Percentiles rank a stretch among this genome's conserved stretches.
phyloP scores from a whole-genome alignment of 2,888 invertebrate species.

The Thymelicus sylvestris region DNA sequence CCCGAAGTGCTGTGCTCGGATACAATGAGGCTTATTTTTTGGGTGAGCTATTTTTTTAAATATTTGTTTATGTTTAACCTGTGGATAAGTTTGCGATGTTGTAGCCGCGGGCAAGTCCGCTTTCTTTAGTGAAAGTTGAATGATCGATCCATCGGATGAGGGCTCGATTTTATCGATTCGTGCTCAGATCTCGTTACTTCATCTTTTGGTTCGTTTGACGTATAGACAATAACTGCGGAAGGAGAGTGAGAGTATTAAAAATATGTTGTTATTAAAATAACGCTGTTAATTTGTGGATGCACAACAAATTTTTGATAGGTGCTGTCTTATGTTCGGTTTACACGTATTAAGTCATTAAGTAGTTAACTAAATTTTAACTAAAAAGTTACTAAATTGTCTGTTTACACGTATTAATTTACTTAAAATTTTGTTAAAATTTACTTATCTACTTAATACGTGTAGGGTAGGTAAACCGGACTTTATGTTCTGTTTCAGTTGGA shows the following conservation, averaged over 20 bases:
- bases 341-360: no score
- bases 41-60: conserved; percentile 65
- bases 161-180: conserved; percentile 60
- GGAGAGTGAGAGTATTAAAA: conserved; percentile 30
- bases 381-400: no score
- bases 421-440: no score
- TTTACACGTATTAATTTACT: no score
- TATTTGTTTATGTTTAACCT: conserved; percentile 35
- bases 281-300: not conserved
- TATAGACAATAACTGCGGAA: conserved; percentile 13
- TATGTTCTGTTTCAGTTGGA: no score
- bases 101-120: conserved; percentile 49
- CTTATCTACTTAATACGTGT: no score
- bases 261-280: not conserved
- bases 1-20: conserved; percentile 72
- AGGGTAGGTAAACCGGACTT: no score
- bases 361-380: no score
- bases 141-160: conserved; percentile 61
- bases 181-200: conserved; percentile 50
- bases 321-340: no score
- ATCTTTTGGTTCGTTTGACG: conserved; percentile 34
- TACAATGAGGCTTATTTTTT: conserved; percentile 80
- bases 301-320: no score
- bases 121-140: conserved; percentile 73
- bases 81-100: conserved; percentile 38